Percentiles rank a stretch among this genome's conserved stretches.
Conservation (phyloP, 2,888 invertebrate species). For the Eristalis intricaria region DNA sequence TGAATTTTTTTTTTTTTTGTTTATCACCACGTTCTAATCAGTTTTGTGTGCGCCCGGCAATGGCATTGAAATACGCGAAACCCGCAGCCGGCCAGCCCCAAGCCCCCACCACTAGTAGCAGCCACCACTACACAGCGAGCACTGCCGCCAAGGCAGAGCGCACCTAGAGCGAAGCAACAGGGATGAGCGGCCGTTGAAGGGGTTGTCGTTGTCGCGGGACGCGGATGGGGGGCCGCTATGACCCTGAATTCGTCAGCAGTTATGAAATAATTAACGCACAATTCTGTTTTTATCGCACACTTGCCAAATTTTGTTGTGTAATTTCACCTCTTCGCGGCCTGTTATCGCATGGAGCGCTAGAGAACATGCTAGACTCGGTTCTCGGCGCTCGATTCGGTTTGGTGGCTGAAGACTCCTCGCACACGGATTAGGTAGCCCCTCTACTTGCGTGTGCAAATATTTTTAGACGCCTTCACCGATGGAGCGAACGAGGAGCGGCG, state of each 20-base stretch:
- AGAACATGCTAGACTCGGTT: not conserved
- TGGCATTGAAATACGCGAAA: conserved; percentile 64
- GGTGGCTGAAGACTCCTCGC: not conserved
- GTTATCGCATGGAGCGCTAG: conserved; percentile 19
- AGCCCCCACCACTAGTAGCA: not conserved
- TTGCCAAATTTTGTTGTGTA: conserved; percentile 44
- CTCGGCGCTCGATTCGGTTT: not conserved
- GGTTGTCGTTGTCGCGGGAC: not conserved
- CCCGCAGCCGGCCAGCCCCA: not conserved
- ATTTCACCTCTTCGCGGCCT: conserved; percentile 21
- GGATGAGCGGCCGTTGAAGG: not conserved
- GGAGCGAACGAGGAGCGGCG: not conserved
- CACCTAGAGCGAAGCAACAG: conserved; percentile 8
- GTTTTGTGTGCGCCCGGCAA: conserved; percentile 61
- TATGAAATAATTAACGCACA: conserved; percentile 63
- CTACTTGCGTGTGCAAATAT: conserved; percentile 4
- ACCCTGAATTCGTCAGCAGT: conserved; percentile 56
- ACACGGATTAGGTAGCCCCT: not conserved
- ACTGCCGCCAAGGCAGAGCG: not conserved
- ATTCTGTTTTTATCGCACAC: conserved; percentile 52
- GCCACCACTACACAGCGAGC: too few species aligned
- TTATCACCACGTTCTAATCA: conserved; percentile 69
- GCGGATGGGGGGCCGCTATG: not conserved
- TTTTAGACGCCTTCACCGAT: conserved; percentile 10
- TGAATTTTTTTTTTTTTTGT: conserved; percentile 22